These are phyloP conservation scores for Pithys albifrons DNA, from an alignment of 2,113 vertebrate species.

Conservation along the genomic window DNA sequence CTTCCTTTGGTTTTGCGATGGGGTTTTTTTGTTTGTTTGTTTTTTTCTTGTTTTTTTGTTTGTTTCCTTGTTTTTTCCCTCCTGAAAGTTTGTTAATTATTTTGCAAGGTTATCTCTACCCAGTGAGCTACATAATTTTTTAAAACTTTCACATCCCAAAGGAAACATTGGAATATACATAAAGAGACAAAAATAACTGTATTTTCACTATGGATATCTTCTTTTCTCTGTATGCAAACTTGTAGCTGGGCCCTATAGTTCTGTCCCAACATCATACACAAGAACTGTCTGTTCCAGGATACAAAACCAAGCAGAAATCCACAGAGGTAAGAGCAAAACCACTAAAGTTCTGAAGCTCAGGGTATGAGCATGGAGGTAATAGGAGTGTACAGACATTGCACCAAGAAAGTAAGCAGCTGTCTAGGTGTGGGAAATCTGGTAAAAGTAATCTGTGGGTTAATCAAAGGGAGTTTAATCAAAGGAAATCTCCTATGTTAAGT, in stretches of 20 bases:
- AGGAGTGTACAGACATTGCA: background rate
- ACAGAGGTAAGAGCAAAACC: background rate
- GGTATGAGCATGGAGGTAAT: background rate
- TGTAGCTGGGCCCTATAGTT: background rate
- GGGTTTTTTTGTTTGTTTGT: too few species aligned
- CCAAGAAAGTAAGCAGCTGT: background rate
- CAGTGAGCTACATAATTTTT: background rate
- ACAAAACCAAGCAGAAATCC: background rate
- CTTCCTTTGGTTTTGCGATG: too few species aligned
- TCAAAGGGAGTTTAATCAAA: background rate
- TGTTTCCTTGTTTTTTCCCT: too few species aligned
- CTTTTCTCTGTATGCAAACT: background rate
- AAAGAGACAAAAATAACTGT: background rate
- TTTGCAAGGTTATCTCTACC: background rate
- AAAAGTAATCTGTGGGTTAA: background rate
- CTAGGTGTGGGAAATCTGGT: background rate
- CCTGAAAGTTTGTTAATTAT: background rate
- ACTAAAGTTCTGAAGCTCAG: background rate
- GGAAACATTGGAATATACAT: background rate
- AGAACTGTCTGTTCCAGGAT: background rate
- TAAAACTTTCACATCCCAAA: background rate
- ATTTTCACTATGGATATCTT: background rate
- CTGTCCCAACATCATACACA: background rate
- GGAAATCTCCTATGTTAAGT: background rate
- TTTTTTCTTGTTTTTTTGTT: too few species aligned